Evolutionary conservation across 2,888 invertebrate species (phyloP), one percentile per base, ranked within the genome.

Genomic region (Lampropteryx suffumata): DNA sequence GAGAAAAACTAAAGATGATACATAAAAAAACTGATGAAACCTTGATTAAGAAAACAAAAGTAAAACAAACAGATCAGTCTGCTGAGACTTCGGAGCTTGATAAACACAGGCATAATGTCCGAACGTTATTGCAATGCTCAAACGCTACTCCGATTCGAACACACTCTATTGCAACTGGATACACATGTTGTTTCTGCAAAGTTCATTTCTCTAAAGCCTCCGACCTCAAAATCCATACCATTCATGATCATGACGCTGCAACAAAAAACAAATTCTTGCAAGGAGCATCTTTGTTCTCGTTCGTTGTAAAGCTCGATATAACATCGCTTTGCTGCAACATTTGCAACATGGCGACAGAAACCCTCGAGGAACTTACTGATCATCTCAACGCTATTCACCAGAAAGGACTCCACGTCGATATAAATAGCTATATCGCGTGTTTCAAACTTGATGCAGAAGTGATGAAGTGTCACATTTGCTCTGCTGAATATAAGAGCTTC

Each of bases 371-470:
- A 8, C 42, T 77, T 1, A 42, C 68, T 0, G 36, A 21, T 2
- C 52, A 53, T 40, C 48, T 53, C 1, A 53, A 53, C 35, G 30
- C 49, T 0, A 50, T 39, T 0, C 82, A 82, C 48, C 17, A 64
- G 0, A 73, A 66, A 47, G 30, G 27, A 1, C 46, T 79, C 0
- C 59, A 70, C 40, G 63, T 52, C 0, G 71, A 73, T 30, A 55
- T 79, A 6, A 68, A 73, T 36, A 78, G 67, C 28, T 74, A 71
- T 35, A 73, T 82, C 1, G 57, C 84, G 0, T 82, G 81, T 0
- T 86, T 85, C 47, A 80, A 71, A 57, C 84, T 86, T 11, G 78
- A 82, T 5, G 62, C 71, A 0, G 65, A 73, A 0, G 66, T 70
- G 27, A 45, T 82, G 2, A 65, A 63, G 12, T 85, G 84, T 55